Percentiles rank a stretch among this genome's conserved stretches.
Conservation (phyloP, 92 coral and sea anemone species). For the Epizoanthus fatuus region DNA sequence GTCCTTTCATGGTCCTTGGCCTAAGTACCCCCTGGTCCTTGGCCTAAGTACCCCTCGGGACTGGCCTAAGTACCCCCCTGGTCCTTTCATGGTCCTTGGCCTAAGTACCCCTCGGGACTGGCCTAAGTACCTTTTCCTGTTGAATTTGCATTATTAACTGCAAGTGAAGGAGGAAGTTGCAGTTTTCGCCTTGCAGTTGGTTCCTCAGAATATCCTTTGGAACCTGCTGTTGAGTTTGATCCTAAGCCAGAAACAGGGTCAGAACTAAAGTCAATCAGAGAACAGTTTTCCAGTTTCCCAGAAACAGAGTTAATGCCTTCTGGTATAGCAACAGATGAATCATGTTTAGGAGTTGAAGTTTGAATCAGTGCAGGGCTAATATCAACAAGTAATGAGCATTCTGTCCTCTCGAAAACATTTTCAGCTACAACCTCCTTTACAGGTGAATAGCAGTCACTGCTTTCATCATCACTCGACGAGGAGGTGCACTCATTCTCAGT, state of each 20-base stretch:
- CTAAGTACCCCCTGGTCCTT: too few species aligned
- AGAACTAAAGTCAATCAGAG: too few species aligned
- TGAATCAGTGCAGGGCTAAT: not conserved
- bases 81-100: too few species aligned
- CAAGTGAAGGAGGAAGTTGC: slow-evolving; percentile 9
- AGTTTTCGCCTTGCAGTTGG: not conserved
- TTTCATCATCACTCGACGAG: slow-evolving; percentile 45
- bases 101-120: too few species aligned
- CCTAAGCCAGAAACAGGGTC: not conserved
- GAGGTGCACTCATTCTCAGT: slow-evolving; percentile 46
- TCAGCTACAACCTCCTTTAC: slow-evolving; percentile 20
- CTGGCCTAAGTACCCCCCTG: too few species aligned
- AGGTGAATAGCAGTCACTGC: slow-evolving; percentile 18
- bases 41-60: too few species aligned
- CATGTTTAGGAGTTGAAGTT: not conserved
- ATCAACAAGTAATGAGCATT: slow-evolving; percentile 22
- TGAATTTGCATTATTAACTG: slow-evolving; percentile 16
- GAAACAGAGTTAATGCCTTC: too few species aligned
- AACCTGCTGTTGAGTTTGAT: not conserved
- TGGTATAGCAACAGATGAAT: slow-evolving; percentile 4
- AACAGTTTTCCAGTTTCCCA: too few species aligned
- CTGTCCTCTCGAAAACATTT: slow-evolving; percentile 32
- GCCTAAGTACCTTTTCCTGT: slow-evolving; percentile 7
- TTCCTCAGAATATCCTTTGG: slow-evolving; percentile 11
- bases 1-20: too few species aligned